These are phyloP conservation scores for Esox masquinongy DNA, from an alignment of 2,797 vertebrate genomes.

Conservation along the genomic window DNA sequence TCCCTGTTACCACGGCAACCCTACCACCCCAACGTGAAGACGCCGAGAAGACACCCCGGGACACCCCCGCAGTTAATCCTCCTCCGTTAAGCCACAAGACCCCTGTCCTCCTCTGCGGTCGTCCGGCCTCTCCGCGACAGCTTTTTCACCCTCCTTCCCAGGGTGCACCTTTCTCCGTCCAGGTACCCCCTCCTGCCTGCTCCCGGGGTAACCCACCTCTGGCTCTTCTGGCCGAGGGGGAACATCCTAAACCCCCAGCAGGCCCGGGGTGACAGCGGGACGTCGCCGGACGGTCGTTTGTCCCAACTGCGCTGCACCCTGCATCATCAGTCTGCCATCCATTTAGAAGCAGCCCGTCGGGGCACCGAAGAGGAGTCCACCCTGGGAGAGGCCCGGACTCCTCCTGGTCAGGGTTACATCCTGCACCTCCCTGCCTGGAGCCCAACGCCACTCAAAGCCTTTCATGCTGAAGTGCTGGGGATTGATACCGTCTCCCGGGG, in stretches of 20 bases:
- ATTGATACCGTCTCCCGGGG: not conserved
- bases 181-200: conserved; percentile 1
- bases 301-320: conserved; percentile 21
- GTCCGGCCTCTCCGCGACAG: not conserved
- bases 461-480: not conserved
- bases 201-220: not conserved
- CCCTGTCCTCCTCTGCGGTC: not conserved
- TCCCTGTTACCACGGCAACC: not conserved
- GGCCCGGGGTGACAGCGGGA: too few relatives aligned
- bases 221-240: not conserved
- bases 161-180: not conserved
- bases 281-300: too few relatives aligned
- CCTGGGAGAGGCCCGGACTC: not conserved
- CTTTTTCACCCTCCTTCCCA: not conserved
- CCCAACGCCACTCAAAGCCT: not conserved
- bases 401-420: not conserved
- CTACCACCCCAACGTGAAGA: not conserved
- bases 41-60: not conserved
- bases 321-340: conserved; percentile 50
- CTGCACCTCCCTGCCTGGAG: not conserved
- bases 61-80: not conserved
- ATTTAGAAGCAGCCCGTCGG: conserved; percentile 59
- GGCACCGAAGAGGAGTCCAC: conserved; percentile 49
- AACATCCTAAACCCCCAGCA: not conserved
- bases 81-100: not conserved